phyloP scores from a whole-genome alignment of 2,113 vertebrate genomes.

The Pluvialis apricaria region DNA sequence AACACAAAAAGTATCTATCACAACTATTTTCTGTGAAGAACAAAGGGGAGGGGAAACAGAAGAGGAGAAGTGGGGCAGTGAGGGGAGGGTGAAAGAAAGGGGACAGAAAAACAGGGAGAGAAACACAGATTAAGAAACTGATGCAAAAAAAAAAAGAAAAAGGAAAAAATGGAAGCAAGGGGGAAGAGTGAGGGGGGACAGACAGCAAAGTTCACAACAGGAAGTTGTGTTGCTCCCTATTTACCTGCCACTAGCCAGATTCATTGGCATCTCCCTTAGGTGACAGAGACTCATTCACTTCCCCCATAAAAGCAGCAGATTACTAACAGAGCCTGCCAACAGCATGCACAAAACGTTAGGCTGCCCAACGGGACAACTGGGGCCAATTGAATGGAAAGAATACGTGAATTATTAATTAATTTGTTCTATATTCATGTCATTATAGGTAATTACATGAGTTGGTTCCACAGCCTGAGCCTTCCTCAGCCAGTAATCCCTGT shows the following conservation, averaged over 20 bases:
- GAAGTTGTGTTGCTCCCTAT: background rate
- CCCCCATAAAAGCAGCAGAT: background rate
- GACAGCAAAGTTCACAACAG: background rate
- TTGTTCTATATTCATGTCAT: slow-evolving; percentile 30
- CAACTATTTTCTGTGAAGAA: background rate
- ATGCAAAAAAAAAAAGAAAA: background rate
- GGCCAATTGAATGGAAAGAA: slow-evolving; percentile 14
- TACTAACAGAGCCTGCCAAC: background rate
- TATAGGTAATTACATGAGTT: slow-evolving; percentile 14
- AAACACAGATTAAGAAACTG: background rate
- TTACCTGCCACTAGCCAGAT: background rate
- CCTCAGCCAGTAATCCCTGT: background rate
- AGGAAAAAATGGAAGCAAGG: background rate
- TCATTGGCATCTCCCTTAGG: background rate
- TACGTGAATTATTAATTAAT: slow-evolving; percentile 24
- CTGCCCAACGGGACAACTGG: background rate
- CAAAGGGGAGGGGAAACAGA: background rate
- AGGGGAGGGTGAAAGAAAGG: background rate
- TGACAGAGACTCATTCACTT: background rate
- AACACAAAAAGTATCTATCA: background rate
- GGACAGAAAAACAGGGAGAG: background rate
- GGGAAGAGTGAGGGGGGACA: background rate
- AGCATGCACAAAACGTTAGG: background rate
- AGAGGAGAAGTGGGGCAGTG: background rate
- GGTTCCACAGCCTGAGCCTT: slow-evolving; percentile 6